Percentiles rank a stretch among this genome's conserved stretches.
phyloP scores from a whole-genome alignment of 2,888 invertebrate genomes.

The Eupithecia exiguata region DNA sequence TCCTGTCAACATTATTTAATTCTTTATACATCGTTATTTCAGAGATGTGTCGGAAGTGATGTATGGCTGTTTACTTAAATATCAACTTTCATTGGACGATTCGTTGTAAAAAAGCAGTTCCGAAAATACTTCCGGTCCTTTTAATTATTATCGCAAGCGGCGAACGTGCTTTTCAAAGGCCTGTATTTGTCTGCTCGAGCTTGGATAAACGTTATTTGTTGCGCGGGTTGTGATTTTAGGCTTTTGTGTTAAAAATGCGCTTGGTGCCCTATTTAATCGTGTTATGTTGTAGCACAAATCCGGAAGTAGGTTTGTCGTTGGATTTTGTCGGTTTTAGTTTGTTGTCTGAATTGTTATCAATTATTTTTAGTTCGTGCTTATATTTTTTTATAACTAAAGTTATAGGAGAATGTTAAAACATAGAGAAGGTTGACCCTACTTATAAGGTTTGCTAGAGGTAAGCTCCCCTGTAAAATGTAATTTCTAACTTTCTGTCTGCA shows the following conservation, averaged over 20 bases:
- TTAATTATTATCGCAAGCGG: conserved; percentile 57
- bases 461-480: neutral
- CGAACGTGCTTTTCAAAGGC: conserved; percentile 68
- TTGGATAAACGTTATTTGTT: conserved; percentile 73
- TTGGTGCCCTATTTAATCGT: conserved; percentile 62
- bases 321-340: conserved; percentile 12
- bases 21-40: conserved; percentile 20
- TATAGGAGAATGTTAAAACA: neutral
- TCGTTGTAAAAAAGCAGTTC: conserved; percentile 47
- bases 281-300: conserved; percentile 65
- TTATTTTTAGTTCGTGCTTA: neutral
- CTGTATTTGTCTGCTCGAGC: conserved; percentile 65
- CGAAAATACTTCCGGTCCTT: conserved; percentile 77
- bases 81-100: conserved; percentile 54
- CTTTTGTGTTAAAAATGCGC: conserved; percentile 61
- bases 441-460: neutral
- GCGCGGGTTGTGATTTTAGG: conserved; percentile 64
- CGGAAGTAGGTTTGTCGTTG: conserved; percentile 31
- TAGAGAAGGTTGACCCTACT: too few relatives aligned
- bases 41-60: conserved; percentile 33
- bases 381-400: neutral
- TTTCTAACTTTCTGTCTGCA: neutral
- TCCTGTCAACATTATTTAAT: conserved; percentile 3
- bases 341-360: neutral
- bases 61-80: conserved; percentile 59